Percentiles rank a stretch among this genome's conserved stretches.
These are phyloP conservation scores for Pangasius djambal DNA, from an alignment of 2,797 vertebrate genomes.

Conservation along the genomic window DNA sequence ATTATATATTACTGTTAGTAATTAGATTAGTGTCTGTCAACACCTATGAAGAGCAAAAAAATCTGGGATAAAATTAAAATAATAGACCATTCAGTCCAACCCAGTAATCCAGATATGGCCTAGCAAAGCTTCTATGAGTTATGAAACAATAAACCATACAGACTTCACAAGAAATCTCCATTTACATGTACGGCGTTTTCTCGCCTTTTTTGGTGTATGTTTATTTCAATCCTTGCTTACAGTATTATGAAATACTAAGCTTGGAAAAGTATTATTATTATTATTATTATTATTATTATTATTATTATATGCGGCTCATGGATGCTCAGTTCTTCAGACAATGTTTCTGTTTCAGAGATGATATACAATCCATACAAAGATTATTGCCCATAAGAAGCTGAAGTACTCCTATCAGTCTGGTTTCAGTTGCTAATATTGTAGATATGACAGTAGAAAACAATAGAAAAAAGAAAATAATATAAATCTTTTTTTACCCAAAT, in stretches of 20 bases:
- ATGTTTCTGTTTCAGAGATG: neutral
- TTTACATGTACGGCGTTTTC: neutral
- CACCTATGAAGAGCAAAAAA: too few species aligned
- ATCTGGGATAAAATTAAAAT: neutral
- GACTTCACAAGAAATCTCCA: neutral
- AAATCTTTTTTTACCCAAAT: neutral
- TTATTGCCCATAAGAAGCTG: neutral
- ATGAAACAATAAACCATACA: conserved; percentile 2
- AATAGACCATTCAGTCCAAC: neutral
- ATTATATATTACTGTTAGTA: neutral
- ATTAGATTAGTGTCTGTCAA: neutral
- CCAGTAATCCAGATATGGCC: neutral
- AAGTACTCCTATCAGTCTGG: neutral
- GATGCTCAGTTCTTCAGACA: neutral
- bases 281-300: too few species aligned
- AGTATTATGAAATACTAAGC: conserved; percentile 12
- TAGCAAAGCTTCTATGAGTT: neutral
- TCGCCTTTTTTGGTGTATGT: neutral
- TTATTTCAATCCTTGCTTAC: conserved; percentile 6
- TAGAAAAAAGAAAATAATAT: neutral
- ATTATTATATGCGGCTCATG: neutral
- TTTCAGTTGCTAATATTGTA: neutral
- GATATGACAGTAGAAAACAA: neutral
- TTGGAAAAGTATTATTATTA: neutral
- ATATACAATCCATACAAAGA: conserved; percentile 7